These are phyloP conservation scores for Leptinotarsa tumamoca DNA, from an alignment of 2,888 invertebrate species.

Conservation along the genomic window DNA sequence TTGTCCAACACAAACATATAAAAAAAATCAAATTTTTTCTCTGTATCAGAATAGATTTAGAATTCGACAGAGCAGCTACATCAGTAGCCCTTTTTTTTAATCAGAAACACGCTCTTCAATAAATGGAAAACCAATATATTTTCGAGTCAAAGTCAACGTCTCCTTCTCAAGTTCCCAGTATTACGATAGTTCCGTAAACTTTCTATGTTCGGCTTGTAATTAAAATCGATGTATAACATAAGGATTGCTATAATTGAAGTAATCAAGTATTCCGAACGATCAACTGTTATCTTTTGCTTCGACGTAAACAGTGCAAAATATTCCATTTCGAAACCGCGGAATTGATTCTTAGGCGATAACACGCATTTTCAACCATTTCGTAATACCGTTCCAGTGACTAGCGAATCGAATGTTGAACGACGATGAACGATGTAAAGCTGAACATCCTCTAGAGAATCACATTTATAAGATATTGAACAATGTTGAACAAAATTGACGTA, in stretches of 20 bases:
- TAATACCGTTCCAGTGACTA: not conserved
- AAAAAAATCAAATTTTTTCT: too few relatives aligned
- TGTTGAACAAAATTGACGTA: too few relatives aligned
- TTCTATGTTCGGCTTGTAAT: slow-evolving; percentile 35
- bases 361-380: not conserved
- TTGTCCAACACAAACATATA: too few relatives aligned
- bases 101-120: not conserved
- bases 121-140: slow-evolving; percentile 2
- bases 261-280: slow-evolving; percentile 22
- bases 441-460: too few relatives aligned
- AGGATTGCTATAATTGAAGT: slow-evolving; percentile 16
- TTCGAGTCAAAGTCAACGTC: slow-evolving; percentile 1
- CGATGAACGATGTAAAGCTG: too few relatives aligned
- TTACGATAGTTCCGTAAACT: slow-evolving; percentile 22
- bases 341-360: not conserved
- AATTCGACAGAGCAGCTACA: too few relatives aligned
- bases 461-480: too few relatives aligned
- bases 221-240: slow-evolving; percentile 24
- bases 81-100: too few relatives aligned
- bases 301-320: slow-evolving; percentile 25
- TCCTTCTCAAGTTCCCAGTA: not conserved
- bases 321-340: slow-evolving; percentile 20
- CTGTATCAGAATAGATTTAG: too few relatives aligned
- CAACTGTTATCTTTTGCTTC: slow-evolving; percentile 4
- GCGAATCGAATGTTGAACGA: too few relatives aligned